Base-by-base conservation (phyloP, 30 jellyfish, hydroid and myxozoan genomes). In the Aurelia aurita region DNA sequence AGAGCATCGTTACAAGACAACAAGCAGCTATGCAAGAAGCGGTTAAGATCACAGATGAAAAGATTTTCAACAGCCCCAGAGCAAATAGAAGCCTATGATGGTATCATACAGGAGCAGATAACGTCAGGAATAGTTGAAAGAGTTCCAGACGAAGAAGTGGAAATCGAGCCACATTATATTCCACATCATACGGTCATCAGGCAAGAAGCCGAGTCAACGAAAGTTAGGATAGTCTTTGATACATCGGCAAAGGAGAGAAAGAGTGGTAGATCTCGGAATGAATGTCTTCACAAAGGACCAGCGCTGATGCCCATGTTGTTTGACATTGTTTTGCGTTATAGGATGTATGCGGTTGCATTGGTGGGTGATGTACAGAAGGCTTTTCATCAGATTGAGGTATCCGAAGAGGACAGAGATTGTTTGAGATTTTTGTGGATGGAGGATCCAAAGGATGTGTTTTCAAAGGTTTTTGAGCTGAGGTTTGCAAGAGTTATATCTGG, bases 1-100 rank as follows among this genome's bases (percentile, higher is more conserved):
- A n/a, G n/a, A n/a, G 70, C 58, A 26, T 43, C 80, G 23, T 61
- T 79, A 18, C 84, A 27, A 47, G 84, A 66, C 47, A 80, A 80
- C 84, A 64, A 80, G 76, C 46, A 27, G 75, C 45, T 64, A 25
- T 23, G 77, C 10, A 63, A 64, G 74, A 61, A 61, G 32, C 31
- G 74, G 39, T 61, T 61, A 16, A 61, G 26, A 61, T 27, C 35
- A 61, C 74, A 20, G 18, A 27, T 61, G n/a, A 61, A 61, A 25
- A 61, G 45, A 61, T 25, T 16, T 1, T 27, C 21, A 27, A 15
- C 21, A 22, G 44, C 3, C 1, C 74, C 21, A 61, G 74, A 61
- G 26, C n/a, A 12, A 20, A 1, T 61, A 32, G 26, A 61, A 61
- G 74, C 29, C 27, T 31, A 68, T 68, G 80, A 62, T 62, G 39